Base-by-base conservation (phyloP, 2,113 vertebrate species). In the rabbit (Oryctolagus cuniculus) region DNA sequence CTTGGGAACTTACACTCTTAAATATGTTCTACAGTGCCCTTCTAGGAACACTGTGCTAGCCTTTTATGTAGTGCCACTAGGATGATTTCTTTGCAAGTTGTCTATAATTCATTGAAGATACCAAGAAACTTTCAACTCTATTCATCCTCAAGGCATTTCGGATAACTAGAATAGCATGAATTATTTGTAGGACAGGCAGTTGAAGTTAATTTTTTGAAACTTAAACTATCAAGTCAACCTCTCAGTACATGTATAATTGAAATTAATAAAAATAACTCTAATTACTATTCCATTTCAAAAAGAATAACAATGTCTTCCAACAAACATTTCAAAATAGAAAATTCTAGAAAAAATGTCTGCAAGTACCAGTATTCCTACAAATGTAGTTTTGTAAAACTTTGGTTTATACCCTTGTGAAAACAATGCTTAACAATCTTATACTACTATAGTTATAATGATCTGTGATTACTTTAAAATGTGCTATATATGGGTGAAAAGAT, bases 171-270 rank as follows among this genome's bases (percentile, higher is more conserved):
- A 83, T 73, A 36, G 7, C 67, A 29, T 61, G 25, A 51, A 72
- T 89, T 27, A 80, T 81, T 84, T 87, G 27, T 88, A 67, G 66
- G 6, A 87, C 10, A 64, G 78, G 36, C 0, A 55, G 34, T 31
- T 88, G 85, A 85, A 61, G n/a, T 77, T 49, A 51, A 34, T 74
- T 77, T 67, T 94, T 95, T 61, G 9, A 94, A 51, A 78, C 78
- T 89, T 82, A 78, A 83, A 34, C 16, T 17, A 72, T 21, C 24
- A 79, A 53, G 7, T 61, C 17, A 64, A 87, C 4, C 11, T 77
- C 38, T 58, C 0, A 78, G 27, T 38, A 85, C 81, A 80, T 74
- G 19, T 36, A 81, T 9, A 84, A 11, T 72, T 81, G 36, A 90
- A 81, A 64, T 38, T 10, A 95, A 83, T 27, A 69, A 87, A 79